Conservation (phyloP, 2,113 vertebrate genomes). For the Pelecanus crispus region DNA sequence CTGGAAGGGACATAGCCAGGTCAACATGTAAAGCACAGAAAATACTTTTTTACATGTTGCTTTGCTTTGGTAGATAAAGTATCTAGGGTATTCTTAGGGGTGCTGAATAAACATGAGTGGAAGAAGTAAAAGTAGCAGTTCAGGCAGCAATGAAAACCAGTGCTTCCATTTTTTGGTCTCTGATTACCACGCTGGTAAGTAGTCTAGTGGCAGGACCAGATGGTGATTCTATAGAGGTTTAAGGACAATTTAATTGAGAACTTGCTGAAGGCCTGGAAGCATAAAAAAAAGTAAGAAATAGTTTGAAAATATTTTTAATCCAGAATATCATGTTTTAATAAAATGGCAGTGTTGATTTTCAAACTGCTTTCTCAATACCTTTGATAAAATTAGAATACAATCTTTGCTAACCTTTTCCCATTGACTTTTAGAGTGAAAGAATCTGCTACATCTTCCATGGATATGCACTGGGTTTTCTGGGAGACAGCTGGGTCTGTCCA, state of each 20-base stretch:
- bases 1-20: not conserved
- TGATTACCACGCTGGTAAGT: not conserved
- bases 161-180: not conserved
- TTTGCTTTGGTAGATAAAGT: not conserved
- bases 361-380: not conserved
- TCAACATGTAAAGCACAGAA: not conserved
- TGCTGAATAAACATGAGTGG: not conserved
- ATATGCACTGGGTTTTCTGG: not conserved
- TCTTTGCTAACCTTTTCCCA: not conserved
- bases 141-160: not conserved
- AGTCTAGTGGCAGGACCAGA: not conserved
- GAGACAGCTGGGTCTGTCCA: not conserved
- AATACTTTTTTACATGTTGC: not conserved
- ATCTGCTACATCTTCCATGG: rapidly evolving
- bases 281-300: not conserved
- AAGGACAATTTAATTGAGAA: not conserved
- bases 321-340: not conserved
- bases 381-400: not conserved
- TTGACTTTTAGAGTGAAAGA: not conserved
- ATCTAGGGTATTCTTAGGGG: not conserved
- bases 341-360: not conserved
- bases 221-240: not conserved
- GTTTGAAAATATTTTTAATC: not conserved
- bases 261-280: not conserved
- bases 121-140: not conserved